Conservation (phyloP, 2,797 vertebrate species). For the Prunella strophiata region DNA sequence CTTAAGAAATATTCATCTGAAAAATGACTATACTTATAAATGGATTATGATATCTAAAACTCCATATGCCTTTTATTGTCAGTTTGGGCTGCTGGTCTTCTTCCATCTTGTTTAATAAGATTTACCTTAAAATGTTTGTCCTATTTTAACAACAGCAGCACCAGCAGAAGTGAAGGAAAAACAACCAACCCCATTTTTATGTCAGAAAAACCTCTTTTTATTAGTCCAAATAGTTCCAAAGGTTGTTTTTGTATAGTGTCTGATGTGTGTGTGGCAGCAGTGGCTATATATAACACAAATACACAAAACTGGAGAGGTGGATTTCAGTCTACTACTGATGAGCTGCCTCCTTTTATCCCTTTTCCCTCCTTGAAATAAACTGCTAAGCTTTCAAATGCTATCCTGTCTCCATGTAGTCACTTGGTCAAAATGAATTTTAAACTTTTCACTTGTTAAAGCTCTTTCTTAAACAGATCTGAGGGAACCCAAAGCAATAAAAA, state of each 20-base stretch:
- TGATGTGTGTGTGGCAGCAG: background rate
- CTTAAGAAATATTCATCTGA: conserved; percentile 36
- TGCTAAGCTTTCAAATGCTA: conserved; percentile 31
- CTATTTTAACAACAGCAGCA: conserved; percentile 3
- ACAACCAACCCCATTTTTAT: background rate
- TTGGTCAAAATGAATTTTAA: conserved; percentile 42
- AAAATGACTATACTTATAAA: conserved; percentile 41
- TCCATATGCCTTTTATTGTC: conserved; percentile 7
- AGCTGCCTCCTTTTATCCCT: background rate
- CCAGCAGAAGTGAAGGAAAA: background rate
- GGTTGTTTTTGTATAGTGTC: background rate
- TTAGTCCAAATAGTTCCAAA: background rate
- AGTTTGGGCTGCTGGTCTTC: background rate
- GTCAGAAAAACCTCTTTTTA: conserved; percentile 11
- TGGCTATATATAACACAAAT: background rate
- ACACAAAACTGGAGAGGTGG: background rate
- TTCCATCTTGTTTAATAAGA: conserved; percentile 15
- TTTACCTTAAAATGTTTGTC: background rate
- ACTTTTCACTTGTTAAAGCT: conserved; percentile 26
- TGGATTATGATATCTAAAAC: conserved; percentile 53
- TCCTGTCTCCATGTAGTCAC: background rate
- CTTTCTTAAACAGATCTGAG: conserved; percentile 16
- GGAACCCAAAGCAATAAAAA: conserved; percentile 44
- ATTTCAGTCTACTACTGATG: background rate
- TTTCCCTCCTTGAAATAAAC: background rate